phyloP scores from a whole-genome alignment of 2,888 invertebrate genomes.

The Drosophila mimica region DNA sequence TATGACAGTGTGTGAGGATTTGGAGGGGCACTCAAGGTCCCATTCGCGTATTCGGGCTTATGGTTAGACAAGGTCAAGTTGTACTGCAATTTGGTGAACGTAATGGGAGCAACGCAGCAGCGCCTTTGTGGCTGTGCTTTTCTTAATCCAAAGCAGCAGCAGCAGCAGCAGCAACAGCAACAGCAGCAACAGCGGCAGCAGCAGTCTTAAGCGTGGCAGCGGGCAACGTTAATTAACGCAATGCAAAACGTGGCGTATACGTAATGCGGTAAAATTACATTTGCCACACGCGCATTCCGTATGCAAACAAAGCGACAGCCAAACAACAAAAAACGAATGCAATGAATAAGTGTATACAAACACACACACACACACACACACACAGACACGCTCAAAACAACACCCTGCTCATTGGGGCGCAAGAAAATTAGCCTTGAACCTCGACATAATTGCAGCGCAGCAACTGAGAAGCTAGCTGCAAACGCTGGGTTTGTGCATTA shows the following conservation, averaged over 20 bases:
- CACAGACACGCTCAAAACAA: constrained; percentile 8
- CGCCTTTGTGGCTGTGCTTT: constrained; percentile 42
- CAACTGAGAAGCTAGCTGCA: constrained; percentile 24
- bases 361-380: constrained; percentile 13
- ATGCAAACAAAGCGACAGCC: constrained; percentile 45
- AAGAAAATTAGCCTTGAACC: constrained; percentile 79
- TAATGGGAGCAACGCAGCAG: constrained; percentile 41
- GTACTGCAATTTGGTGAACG: constrained; percentile 46
- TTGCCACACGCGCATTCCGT: constrained; percentile 71
- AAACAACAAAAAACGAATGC: constrained; percentile 22
- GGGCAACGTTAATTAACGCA: constrained; percentile 67
- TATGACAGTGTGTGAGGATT: constrained; percentile 22
- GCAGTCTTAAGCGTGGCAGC: constrained; percentile 6
- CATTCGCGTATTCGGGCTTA: constrained; percentile 11
- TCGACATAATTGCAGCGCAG: constrained; percentile 75
- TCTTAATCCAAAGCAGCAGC: constrained; percentile 42
- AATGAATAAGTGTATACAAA: constrained; percentile 48
- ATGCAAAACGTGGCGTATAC: constrained; percentile 67
- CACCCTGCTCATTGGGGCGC: constrained; percentile 50
- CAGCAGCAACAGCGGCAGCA: constrained; percentile 9
- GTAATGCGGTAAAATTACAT: constrained; percentile 71
- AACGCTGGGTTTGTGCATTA: constrained; percentile 42
- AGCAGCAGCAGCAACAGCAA: not conserved
- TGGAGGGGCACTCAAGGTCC: constrained; percentile 16
- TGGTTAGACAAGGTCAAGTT: constrained; percentile 53